Evolutionary conservation across 2,888 invertebrate genomes (phyloP).

Genomic region (Prenolepis imparis): DNA sequence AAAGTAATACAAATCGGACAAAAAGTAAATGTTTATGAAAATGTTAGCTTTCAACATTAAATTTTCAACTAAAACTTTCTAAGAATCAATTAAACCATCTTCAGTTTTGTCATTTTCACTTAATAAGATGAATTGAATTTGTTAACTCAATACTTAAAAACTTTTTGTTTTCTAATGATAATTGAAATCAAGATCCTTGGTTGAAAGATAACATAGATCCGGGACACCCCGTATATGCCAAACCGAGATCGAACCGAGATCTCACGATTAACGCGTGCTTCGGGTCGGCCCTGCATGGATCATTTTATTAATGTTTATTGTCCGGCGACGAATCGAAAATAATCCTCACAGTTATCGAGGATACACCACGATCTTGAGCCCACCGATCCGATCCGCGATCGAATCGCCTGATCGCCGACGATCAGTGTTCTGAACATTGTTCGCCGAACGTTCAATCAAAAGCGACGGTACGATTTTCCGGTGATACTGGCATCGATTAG

Average conservation of each 20-base stretch:
- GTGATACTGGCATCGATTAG: conserved; percentile 32
- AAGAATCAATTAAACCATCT: not conserved
- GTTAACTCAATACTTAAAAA: not conserved
- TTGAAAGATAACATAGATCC: conserved; percentile 1
- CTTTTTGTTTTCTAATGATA: not conserved
- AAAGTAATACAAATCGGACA: not conserved
- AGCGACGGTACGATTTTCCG: conserved; percentile 17
- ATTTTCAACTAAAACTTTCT: not conserved
- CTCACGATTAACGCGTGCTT: conserved; percentile 80
- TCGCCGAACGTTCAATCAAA: conserved; percentile 21
- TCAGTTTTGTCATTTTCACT: not conserved
- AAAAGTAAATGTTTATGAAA: not conserved
- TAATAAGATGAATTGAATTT: not conserved
- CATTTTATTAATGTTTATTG: conserved; percentile 70
- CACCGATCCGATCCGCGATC: conserved; percentile 69
- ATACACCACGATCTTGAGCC: conserved; percentile 66
- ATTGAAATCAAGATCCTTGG: not conserved
- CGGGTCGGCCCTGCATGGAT: conserved; percentile 86
- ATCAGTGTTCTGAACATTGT: conserved; percentile 8
- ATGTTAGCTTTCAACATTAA: not conserved
- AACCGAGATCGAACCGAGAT: conserved; percentile 52
- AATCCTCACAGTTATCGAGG: conserved; percentile 58
- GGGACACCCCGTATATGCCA: conserved; percentile 4
- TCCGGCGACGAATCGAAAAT: conserved; percentile 64
- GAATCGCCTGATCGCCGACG: conserved; percentile 66